phyloP scores from a whole-genome alignment of 92 coral and sea anemone genomes.

The Bergia sp. region DNA sequence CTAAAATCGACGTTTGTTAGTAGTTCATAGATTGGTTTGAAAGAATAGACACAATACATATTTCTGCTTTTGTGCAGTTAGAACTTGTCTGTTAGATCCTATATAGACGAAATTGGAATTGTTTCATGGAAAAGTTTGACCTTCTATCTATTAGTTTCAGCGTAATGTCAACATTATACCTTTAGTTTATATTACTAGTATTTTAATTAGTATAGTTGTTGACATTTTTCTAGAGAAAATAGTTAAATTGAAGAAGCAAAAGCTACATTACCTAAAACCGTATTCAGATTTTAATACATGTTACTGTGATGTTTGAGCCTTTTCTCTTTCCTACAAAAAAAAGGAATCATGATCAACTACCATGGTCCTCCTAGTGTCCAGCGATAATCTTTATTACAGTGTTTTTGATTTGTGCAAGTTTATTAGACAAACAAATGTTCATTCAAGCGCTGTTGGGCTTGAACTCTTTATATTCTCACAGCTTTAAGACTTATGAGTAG shows the following conservation, averaged over 20 bases:
- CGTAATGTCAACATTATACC: neutral
- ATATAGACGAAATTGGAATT: neutral
- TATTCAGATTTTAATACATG: too few relatives aligned
- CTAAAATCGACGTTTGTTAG: neutral
- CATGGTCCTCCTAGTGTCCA: neutral
- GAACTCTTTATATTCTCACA: neutral
- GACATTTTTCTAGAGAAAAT: too few relatives aligned
- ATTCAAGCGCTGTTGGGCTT: neutral
- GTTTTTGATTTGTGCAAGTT: neutral
- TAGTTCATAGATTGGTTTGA: neutral
- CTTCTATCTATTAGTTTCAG: neutral
- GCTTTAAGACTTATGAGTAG: neutral
- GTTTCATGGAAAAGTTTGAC: neutral
- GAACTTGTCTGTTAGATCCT: neutral
- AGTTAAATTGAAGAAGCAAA: neutral
- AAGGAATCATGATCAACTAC: neutral
- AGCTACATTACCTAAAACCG: neutral
- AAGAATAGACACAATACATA: too few relatives aligned
- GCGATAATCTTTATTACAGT: neutral
- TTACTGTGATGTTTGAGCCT: neutral
- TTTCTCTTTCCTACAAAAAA: neutral
- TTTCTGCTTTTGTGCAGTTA: neutral
- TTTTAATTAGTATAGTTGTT: neutral
- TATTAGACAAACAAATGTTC: neutral
- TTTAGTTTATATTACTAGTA: too few relatives aligned